A percentile compares a stretch with the other conserved stretches of the same genome.
Evolutionary conservation across 1,140 invertebrate genomes (phyloP).

Genomic region (Mylabris phalerata): DNA sequence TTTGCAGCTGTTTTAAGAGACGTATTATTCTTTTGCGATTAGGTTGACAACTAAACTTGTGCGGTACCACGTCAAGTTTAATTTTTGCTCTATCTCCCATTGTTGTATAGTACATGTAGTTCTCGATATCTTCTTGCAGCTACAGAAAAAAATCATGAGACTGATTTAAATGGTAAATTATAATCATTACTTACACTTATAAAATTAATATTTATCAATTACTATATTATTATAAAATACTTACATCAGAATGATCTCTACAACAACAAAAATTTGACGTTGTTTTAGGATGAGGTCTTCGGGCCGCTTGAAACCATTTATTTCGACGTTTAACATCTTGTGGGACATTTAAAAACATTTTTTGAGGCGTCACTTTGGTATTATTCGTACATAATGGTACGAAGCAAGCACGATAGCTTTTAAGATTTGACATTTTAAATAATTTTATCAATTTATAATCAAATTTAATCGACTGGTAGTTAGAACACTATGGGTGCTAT

Average conservation of each 20-base stretch:
- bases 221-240: conserved; percentile 10
- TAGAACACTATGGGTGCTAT: too few species aligned
- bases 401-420: conserved; percentile 3
- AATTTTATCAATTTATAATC: too few species aligned
- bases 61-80: conserved; percentile 33
- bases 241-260: conserved; percentile 27
- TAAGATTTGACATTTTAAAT: too few species aligned
- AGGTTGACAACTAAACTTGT: conserved; percentile 37
- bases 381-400: conserved; percentile 2
- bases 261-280: conserved; percentile 18
- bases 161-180: not conserved
- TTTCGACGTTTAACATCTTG: conserved; percentile 8
- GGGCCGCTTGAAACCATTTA: conserved; percentile 20
- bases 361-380: conserved; percentile 3
- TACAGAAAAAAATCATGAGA: conserved; percentile 26
- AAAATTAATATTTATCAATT: not conserved
- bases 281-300: conserved; percentile 8
- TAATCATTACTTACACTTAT: not conserved
- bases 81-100: conserved; percentile 33
- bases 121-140: conserved; percentile 39
- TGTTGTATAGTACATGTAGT: conserved; percentile 35
- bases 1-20: conserved; percentile 11
- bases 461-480: too few species aligned
- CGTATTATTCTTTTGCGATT: too few species aligned
- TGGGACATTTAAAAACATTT: conserved; percentile 9